These are phyloP conservation scores for Dipodomys ordii DNA, from an alignment of 2,113 vertebrate genomes.

Conservation along the genomic window DNA sequence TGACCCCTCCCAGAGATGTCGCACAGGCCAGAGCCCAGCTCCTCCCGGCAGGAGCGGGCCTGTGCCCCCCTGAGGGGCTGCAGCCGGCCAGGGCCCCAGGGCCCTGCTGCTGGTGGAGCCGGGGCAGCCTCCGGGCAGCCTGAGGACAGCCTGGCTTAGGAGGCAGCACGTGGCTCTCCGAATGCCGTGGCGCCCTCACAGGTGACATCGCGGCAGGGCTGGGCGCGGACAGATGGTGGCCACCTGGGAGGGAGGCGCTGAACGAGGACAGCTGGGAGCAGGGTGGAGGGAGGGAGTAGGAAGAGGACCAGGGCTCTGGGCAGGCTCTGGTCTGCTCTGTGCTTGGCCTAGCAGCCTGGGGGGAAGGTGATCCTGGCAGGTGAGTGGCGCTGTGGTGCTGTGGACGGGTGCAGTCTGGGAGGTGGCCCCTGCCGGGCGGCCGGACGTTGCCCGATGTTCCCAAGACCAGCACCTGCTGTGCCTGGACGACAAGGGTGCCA, in stretches of 20 bases:
- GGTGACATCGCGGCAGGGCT: too few species aligned
- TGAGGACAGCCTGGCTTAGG: background rate
- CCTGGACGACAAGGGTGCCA: fast-evolving
- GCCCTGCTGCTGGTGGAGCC: background rate
- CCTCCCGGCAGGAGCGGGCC: background rate
- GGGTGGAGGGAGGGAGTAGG: too few species aligned
- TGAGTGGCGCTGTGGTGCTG: fast-evolving
- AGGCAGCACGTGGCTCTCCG: fast-evolving
- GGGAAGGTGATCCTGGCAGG: too few species aligned
- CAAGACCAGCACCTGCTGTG: background rate
- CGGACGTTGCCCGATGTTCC: fast-evolving
- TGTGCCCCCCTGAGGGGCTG: background rate
- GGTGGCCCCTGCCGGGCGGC: fast-evolving
- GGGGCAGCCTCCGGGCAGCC: background rate
- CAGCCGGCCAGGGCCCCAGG: fast-evolving
- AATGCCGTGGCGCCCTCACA: background rate
- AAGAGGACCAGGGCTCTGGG: fast-evolving
- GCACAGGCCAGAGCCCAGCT: background rate
- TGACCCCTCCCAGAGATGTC: too few species aligned
- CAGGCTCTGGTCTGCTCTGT: fast-evolving
- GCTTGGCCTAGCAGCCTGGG: fast-evolving
- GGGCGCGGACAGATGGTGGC: background rate
- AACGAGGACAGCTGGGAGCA: fast-evolving
- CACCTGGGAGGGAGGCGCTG: background rate
- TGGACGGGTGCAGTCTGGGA: background rate